A percentile compares a stretch with the other conserved stretches of the same genome.
Evolutionary conservation across 2,888 invertebrate species (phyloP).

Genomic region (Macrophya annulata): DNA sequence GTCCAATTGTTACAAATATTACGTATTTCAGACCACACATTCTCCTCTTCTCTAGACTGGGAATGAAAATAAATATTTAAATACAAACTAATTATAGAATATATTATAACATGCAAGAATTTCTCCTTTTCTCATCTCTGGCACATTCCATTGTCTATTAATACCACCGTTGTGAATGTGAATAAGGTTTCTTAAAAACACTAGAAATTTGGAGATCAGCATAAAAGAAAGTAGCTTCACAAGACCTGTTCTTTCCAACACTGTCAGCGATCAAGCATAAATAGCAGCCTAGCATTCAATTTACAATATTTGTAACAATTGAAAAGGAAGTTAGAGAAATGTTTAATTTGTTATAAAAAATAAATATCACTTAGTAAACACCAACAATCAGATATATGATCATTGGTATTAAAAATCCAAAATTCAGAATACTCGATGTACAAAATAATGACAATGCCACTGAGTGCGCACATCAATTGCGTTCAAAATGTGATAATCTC

Average conservation of each 20-base stretch:
- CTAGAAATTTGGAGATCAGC: conserved; percentile 30
- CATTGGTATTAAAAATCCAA: background rate
- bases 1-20: conserved; percentile 19
- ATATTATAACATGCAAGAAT: conserved; percentile 18
- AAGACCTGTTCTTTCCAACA: background rate
- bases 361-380: background rate
- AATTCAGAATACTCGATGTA: background rate
- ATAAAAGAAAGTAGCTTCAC: conserved; percentile 41
- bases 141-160: conserved; percentile 13
- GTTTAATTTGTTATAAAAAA: background rate
- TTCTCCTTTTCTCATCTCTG: conserved; percentile 14
- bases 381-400: background rate
- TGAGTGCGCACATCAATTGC: background rate
- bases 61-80: conserved; percentile 16
- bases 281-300: conserved; percentile 7
- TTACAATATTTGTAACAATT: conserved; percentile 29
- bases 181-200: conserved; percentile 1
- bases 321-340: background rate
- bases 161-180: background rate
- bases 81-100: conserved; percentile 4
- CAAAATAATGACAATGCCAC: background rate
- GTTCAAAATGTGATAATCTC: background rate
- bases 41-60: background rate
- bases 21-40: background rate
- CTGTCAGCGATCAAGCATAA: background rate